Evolutionary conservation across 2,888 invertebrate genomes (phyloP), one percentile per base, ranked within the genome.

Genomic region (Phengaris arion): DNA sequence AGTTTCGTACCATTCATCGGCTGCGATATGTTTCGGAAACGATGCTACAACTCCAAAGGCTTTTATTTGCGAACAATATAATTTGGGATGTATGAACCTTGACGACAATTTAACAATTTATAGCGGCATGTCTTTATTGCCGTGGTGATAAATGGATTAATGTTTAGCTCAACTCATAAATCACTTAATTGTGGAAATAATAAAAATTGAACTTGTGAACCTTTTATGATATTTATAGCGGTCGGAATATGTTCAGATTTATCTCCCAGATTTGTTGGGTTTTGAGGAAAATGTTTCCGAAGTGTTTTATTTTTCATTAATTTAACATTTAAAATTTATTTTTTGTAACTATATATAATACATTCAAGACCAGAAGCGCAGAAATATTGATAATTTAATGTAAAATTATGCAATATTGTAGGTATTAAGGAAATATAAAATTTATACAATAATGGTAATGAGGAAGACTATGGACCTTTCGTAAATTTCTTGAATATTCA

Each of bases 31-130:
- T 69, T n/a, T 22, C 70, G 51, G 48, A 70, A 51, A 45, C 68
- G 46, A 52, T 55, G 68, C 82, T 85, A 85, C 83, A 82, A 81
- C 79, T 82, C 81, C 82, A 51, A 70, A 70, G 51, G 70, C 83
- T 85, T 85, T 87, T 87, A 87, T 86, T 87, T 85, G 83, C 80
- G 82, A 83, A 86, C 83, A 80, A 84, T 86, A 84, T 87, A 87
- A 88, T 89, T 88, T 89, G 83, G 84, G 82, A 84, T 84, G 85
- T 85, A 78, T 78, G 82, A 81, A 82, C 79, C 79, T 79, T 82
- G 86, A 86, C 86, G 81, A 81, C 82, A 84, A 88, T 86, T 85
- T 89, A 89, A 81, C 82, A 84, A 88, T 86, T 85, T 89, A 89
- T 86, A 80, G 82, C 82, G 80, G 81, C 80, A 82, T 81, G 80